A percentile compares a stretch with the other conserved stretches of the same genome.
phyloP scores from a whole-genome alignment of 2,113 vertebrate species.

The Probosciger aterrimus region DNA sequence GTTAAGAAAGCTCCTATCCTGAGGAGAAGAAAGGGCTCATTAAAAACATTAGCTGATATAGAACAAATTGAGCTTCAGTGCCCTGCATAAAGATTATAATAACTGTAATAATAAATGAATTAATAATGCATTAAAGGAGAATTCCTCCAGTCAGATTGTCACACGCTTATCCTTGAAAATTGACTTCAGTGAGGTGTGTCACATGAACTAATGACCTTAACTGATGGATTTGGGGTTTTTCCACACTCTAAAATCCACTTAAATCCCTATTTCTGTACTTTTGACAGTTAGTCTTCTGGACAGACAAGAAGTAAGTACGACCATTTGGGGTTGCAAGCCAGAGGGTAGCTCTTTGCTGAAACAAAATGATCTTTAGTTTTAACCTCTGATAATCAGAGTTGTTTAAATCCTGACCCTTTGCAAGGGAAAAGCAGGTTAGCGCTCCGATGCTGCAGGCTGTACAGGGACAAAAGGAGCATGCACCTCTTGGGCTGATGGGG shows the following conservation, averaged over 20 bases:
- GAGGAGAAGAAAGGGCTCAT: slow-evolving; percentile 45
- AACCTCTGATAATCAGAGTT: background rate
- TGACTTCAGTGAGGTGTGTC: slow-evolving; percentile 4
- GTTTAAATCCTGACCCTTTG: background rate
- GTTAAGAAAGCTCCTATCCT: background rate
- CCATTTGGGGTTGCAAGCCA: background rate
- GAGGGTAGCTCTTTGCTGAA: background rate
- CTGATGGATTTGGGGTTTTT: slow-evolving; percentile 10
- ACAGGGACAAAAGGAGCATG: fast-evolving
- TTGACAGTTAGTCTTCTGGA: background rate
- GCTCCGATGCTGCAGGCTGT: background rate
- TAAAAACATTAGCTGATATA: slow-evolving; percentile 44
- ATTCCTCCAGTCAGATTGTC: slow-evolving; percentile 27
- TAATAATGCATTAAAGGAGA: slow-evolving; percentile 61
- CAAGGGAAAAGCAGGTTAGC: background rate
- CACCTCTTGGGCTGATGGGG: fast-evolving
- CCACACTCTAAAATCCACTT: background rate
- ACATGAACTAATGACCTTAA: slow-evolving; percentile 34
- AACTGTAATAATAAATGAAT: slow-evolving; percentile 66
- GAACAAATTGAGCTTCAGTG: slow-evolving; percentile 57
- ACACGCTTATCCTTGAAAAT: slow-evolving; percentile 40
- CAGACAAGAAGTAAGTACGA: background rate
- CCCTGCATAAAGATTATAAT: slow-evolving; percentile 61
- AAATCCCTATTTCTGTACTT: background rate
- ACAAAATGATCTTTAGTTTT: background rate